Base-by-base conservation (phyloP, 1,140 invertebrate genomes). In the Drosophila cardini region DNA sequence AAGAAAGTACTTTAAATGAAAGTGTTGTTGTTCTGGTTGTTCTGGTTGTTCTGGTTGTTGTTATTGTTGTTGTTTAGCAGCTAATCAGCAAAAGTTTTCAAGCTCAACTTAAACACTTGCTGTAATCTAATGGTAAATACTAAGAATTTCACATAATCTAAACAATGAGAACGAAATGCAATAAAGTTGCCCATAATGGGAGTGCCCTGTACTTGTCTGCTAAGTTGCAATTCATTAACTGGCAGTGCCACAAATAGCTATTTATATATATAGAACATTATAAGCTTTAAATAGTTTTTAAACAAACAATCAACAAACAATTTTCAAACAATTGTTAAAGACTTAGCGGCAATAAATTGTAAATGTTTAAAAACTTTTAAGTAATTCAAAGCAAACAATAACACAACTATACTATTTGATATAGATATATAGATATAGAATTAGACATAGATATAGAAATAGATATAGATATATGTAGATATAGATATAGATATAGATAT, bases 51-150 rank as follows among this genome's bases (percentile, higher is more conserved):
- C 8, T 34, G 8, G n/a, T n/a, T 15, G 40, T 15, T 43, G 36
- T 26, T 10, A 18, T 10, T 34, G 48, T 18, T 34, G 40, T 21
- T 46, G 40, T 45, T 16, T 9, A 21, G 15, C 50, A 36, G 62
- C 62, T 65, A 65, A 65, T 65, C 62, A 56, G 11, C 16, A 58
- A 58, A 68, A 32, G 30, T 68, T 67, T 21, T 16, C 45, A 62
- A 62, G 60, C 32, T 62, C 21, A 38, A 40, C 48, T 52, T 21
- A 40, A 52, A 48, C 45, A 63, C 60, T 63, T 63, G 30, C 34
- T 50, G 2, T 26, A 26, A 30, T 26, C 16, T 11, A 46, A 58
- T 11, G n/a, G 18, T 26, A 34, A 52, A 52, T 52, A 34, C 30
- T 34, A 13, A 13, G 21, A 48, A 48, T 26, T 26, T 50, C 46